These are phyloP conservation scores for Riparia riparia DNA, from an alignment of 2,113 vertebrate genomes.

Conservation along the genomic window DNA sequence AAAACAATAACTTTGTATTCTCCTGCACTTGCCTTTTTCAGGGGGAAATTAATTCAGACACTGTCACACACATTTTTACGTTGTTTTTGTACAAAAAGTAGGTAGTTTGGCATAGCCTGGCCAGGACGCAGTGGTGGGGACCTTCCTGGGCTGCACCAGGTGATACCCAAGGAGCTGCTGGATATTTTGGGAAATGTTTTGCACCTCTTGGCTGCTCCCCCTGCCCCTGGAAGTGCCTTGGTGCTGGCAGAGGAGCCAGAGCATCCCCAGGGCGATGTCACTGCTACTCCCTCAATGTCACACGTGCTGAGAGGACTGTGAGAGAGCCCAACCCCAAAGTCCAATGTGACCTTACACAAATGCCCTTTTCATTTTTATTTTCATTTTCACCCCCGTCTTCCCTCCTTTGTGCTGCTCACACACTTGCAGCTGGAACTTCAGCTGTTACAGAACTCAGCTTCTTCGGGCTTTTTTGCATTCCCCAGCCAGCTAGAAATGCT, in stretches of 20 bases:
- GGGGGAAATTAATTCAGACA: neutral
- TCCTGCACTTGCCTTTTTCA: neutral
- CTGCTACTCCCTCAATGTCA: neutral
- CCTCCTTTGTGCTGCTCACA: slow-evolving; percentile 12
- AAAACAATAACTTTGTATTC: neutral
- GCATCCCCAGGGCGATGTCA: neutral
- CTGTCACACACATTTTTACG: neutral
- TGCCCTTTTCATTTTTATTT: neutral
- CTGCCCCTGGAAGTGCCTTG: neutral
- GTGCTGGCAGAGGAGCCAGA: neutral
- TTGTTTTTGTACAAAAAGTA: neutral
- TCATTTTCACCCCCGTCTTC: neutral
- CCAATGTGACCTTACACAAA: neutral
- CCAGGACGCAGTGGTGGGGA: rapidly evolving
- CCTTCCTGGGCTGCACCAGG: neutral
- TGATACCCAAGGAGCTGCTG: neutral
- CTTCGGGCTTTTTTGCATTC: neutral
- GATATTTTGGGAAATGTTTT: rapidly evolving
- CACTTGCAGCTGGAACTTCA: neutral
- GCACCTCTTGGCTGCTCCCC: neutral
- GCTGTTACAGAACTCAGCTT: neutral
- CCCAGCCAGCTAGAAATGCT: neutral
- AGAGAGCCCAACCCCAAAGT: neutral
- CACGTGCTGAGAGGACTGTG: neutral
- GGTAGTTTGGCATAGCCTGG: neutral